Percentiles rank a stretch among this genome's conserved stretches.
These are phyloP conservation scores for Psilopsiagon aymara DNA, from an alignment of 2,113 vertebrate species.

Conservation along the genomic window DNA sequence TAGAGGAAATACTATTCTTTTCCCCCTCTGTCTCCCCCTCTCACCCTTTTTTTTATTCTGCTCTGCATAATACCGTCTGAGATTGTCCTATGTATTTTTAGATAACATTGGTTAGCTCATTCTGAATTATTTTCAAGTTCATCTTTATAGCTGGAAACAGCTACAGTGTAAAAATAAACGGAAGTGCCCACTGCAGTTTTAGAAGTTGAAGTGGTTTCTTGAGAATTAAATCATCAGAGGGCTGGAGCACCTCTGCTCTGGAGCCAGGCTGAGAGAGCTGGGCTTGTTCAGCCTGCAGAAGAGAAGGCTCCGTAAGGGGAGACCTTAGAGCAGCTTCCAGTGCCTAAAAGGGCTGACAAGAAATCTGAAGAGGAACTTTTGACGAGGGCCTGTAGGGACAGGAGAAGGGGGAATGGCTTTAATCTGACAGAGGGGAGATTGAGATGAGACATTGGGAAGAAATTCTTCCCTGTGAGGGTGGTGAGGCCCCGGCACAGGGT, in stretches of 20 bases:
- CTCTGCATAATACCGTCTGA: neutral
- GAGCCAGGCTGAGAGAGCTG: neutral
- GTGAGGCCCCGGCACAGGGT: neutral
- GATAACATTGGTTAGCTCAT: neutral
- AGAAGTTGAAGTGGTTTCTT: neutral
- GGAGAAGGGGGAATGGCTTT: neutral
- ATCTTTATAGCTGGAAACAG: neutral
- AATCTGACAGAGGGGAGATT: neutral
- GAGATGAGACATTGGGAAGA: neutral
- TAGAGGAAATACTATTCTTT: neutral
- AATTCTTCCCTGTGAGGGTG: neutral
- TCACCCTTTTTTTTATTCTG: accelerated
- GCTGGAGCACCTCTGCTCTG: neutral
- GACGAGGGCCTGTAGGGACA: neutral
- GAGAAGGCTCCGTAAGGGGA: neutral
- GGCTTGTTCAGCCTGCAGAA: neutral
- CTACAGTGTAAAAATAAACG: neutral
- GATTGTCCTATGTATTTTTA: neutral
- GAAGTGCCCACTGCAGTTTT: neutral
- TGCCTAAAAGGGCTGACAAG: neutral
- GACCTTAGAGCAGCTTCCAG: neutral
- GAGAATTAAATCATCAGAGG: neutral
- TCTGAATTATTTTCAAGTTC: neutral
- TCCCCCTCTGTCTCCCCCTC: neutral
- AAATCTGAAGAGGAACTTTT: neutral